These are phyloP conservation scores for Catocala fraxini DNA, from an alignment of 2,888 invertebrate species.

Conservation along the genomic window DNA sequence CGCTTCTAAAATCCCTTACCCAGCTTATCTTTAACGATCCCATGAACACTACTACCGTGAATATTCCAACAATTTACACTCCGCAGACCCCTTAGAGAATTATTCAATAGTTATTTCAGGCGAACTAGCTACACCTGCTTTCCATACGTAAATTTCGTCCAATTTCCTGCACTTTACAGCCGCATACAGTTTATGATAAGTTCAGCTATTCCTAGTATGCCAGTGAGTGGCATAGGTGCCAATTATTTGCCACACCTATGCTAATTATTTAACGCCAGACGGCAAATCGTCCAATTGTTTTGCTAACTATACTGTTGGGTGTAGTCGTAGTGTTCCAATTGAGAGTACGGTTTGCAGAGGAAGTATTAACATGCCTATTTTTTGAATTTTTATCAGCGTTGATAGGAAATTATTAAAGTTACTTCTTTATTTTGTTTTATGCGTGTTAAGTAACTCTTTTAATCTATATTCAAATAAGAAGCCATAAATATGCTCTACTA, in stretches of 20 bases:
- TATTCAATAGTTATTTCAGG: neutral
- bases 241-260: conserved; percentile 46
- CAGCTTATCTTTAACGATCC: too few species aligned
- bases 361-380: conserved; percentile 6
- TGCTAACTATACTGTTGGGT: conserved; percentile 31
- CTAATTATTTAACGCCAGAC: conserved; percentile 42
- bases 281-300: conserved; percentile 33
- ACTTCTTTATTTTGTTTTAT: too few species aligned
- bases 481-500: too few species aligned
- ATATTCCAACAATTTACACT: too few species aligned
- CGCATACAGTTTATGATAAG: conserved; percentile 6
- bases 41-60: too few species aligned
- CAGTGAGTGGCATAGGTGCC: conserved; percentile 24
- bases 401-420: neutral
- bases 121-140: neutral
- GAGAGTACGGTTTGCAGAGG: conserved; percentile 26
- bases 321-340: conserved; percentile 33
- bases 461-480: too few species aligned
- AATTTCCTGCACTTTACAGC: conserved; percentile 2
- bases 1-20: too few species aligned
- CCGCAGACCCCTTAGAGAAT: too few species aligned
- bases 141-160: conserved; percentile 8
- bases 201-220: conserved; percentile 11
- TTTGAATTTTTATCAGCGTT: neutral
- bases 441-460: too few species aligned